phyloP scores from a whole-genome alignment of 53 echinoderm and acorn worm genomes.

The Stichopus horrens region DNA sequence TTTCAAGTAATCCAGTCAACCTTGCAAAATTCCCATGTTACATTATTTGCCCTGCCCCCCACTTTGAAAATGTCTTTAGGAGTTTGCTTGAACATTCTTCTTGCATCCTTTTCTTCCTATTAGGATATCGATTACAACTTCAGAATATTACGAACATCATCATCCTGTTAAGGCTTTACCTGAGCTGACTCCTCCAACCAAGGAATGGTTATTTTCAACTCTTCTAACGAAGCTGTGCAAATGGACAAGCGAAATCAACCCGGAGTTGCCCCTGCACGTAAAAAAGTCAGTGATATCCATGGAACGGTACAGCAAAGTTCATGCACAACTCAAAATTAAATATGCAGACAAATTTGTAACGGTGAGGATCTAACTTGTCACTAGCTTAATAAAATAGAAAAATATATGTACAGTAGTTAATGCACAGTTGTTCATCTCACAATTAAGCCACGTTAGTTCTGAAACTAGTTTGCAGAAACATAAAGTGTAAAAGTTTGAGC shows the following conservation, averaged over 20 bases:
- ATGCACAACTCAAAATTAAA: constrained; percentile 75
- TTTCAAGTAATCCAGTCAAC: no score
- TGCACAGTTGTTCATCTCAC: background rate
- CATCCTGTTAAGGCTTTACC: constrained; percentile 31
- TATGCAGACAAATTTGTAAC: constrained; percentile 82
- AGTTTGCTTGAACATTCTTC: no score
- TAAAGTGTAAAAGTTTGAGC: background rate
- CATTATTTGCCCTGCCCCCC: no score
- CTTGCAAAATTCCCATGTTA: no score
- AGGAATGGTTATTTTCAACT: constrained; percentile 63
- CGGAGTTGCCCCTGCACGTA: constrained; percentile 31
- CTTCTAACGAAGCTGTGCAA: constrained; percentile 73
- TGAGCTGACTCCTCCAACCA: constrained; percentile 54
- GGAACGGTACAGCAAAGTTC: constrained; percentile 82
- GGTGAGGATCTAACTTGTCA: constrained; percentile 45
- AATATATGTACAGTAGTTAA: background rate
- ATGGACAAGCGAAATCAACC: constrained; percentile 71
- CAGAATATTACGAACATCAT: background rate
- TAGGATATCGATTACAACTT: constrained; percentile 46
- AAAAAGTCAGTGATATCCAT: constrained; percentile 70
- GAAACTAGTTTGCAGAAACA: background rate
- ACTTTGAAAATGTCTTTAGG: no score
- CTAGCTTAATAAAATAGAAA: background rate
- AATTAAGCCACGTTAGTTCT: no score
- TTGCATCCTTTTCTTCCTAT: background rate